Percentiles rank a stretch among this genome's conserved stretches.
Evolutionary conservation across 2,797 vertebrate species (phyloP).

Genomic region (Chaetodon trifasciatus): DNA sequence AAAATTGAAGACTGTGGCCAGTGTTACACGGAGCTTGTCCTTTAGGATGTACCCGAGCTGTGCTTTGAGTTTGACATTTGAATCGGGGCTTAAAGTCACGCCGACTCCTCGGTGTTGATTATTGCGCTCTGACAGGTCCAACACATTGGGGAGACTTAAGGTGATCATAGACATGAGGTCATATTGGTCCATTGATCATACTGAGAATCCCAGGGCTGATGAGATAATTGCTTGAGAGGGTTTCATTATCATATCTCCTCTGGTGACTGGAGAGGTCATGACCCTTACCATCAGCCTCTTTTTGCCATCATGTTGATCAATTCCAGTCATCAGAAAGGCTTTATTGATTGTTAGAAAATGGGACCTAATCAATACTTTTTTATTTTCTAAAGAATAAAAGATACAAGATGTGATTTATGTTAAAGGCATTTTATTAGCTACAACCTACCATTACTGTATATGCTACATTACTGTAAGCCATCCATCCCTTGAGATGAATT

Average conservation of each 20-base stretch:
- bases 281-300: constrained; percentile 53
- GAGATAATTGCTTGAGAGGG: constrained; percentile 65
- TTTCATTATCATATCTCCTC: constrained; percentile 55
- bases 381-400: constrained; percentile 23
- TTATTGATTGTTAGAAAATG: constrained; percentile 46
- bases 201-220: constrained; percentile 48
- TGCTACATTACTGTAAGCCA: constrained; percentile 37
- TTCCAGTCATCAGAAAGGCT: constrained; percentile 28
- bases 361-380: constrained; percentile 47
- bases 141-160: constrained; percentile 38
- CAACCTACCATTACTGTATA: constrained; percentile 18
- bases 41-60: constrained; percentile 19
- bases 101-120: constrained; percentile 31
- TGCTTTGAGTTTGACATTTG: constrained; percentile 62
- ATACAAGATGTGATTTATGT: not conserved
- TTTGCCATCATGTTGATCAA: constrained; percentile 56
- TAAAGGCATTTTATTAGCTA: constrained; percentile 39
- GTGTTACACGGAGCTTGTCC: constrained; percentile 24
- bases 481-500: constrained; percentile 44
- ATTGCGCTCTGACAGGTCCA: constrained; percentile 25
- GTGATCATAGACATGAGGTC: constrained; percentile 42
- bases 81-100: constrained; percentile 55
- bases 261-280: constrained; percentile 56
- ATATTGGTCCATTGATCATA: constrained; percentile 68
- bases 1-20: not conserved